Evolutionary conservation across 2,888 invertebrate genomes (phyloP).

Genomic region (Bimastos eiseni): DNA sequence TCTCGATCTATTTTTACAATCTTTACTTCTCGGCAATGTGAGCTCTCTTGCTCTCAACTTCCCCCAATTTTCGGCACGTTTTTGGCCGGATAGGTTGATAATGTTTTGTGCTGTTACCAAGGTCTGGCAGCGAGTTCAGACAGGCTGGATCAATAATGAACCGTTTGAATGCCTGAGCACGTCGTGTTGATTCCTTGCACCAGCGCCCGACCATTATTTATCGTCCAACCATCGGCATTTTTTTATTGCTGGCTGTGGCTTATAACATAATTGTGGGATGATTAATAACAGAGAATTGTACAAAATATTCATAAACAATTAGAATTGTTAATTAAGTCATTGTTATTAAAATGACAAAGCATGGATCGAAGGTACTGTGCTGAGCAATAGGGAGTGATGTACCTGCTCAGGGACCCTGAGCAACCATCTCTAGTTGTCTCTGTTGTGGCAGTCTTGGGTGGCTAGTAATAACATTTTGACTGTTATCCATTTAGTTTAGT

Average conservation of each 20-base stretch:
- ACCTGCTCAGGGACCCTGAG: too few relatives aligned
- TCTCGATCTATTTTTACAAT: not conserved
- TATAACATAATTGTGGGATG: not conserved
- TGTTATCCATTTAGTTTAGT: too few relatives aligned
- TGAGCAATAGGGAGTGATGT: too few relatives aligned
- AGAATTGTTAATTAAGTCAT: too few relatives aligned
- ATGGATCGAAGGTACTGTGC: too few relatives aligned
- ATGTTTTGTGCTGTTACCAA: conserved; percentile 6
- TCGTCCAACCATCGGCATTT: not conserved
- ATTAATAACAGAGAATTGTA: not conserved
- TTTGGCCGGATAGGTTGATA: not conserved
- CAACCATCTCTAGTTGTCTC: too few relatives aligned
- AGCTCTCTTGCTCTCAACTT: not conserved
- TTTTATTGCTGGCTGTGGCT: not conserved
- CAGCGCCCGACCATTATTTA: not conserved
- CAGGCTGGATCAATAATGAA: not conserved
- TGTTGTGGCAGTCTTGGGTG: too few relatives aligned
- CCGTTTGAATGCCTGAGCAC: not conserved
- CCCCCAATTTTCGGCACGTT: not conserved
- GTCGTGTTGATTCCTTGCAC: not conserved
- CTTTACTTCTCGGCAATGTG: not conserved
- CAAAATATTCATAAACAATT: not conserved
- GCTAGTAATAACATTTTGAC: too few relatives aligned
- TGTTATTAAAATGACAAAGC: too few relatives aligned
- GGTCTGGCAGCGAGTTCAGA: not conserved